Conservation (phyloP, 92 coral and sea anemone genomes). For the Hydrozoanthus gracilis region DNA sequence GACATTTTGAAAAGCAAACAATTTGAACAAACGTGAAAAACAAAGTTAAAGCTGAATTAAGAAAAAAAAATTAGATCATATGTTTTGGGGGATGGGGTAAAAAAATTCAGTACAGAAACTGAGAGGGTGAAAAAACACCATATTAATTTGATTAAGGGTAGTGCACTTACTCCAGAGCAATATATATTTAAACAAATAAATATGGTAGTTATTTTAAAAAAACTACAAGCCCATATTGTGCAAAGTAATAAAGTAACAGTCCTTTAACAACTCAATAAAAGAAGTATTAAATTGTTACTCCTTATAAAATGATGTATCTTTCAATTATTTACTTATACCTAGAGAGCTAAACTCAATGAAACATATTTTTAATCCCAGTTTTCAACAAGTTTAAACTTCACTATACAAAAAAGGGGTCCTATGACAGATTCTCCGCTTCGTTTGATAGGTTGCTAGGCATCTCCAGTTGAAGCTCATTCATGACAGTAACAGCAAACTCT, state of each 20-base stretch:
- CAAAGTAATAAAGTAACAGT: slow-evolving; percentile 26
- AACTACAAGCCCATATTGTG: slow-evolving; percentile 23
- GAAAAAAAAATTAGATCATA: not conserved
- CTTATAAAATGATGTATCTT: not conserved
- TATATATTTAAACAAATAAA: not conserved
- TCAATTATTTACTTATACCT: not conserved
- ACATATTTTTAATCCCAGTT: slow-evolving; percentile 8
- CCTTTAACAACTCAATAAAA: slow-evolving; percentile 22
- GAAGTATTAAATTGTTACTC: not conserved
- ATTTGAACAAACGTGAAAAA: not conserved
- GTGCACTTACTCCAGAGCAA: not conserved
- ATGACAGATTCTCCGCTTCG: slow-evolving; percentile 27
- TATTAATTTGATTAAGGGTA: not conserved
- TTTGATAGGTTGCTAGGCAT: slow-evolving; percentile 26
- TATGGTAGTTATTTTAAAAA: slow-evolving; percentile 3
- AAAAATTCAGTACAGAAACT: not conserved
- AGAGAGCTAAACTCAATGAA: not conserved
- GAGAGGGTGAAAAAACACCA: not conserved
- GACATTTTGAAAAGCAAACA: not conserved
- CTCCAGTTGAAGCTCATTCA: slow-evolving; percentile 56
- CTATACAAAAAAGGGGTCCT: slow-evolving; percentile 1
- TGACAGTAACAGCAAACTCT: slow-evolving; percentile 34
- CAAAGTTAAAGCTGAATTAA: not conserved
- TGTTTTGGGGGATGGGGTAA: not conserved
- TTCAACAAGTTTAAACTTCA: not conserved